phyloP scores from a whole-genome alignment of 2,888 invertebrate species.

The Drosophila prostipennis region DNA sequence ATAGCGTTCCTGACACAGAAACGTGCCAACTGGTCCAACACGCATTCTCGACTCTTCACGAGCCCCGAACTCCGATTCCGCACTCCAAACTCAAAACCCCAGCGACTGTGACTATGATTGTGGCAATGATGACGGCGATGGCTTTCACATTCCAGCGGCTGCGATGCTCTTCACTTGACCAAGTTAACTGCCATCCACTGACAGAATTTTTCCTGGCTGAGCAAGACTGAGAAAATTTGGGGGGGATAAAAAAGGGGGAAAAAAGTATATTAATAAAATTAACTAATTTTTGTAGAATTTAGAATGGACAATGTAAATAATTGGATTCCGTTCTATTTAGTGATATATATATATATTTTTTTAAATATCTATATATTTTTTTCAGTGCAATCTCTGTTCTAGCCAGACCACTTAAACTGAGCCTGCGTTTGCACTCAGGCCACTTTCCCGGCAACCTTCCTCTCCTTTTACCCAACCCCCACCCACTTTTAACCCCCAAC shows the following conservation, averaged over 20 bases:
- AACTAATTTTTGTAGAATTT: no score
- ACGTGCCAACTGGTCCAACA: slow-evolving; percentile 58
- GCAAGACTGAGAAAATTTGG: neutral
- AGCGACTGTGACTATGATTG: slow-evolving; percentile 35
- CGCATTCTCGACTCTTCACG: slow-evolving; percentile 40
- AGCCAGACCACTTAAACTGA: slow-evolving; percentile 65
- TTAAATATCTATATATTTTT: slow-evolving; percentile 21
- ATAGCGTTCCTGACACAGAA: slow-evolving; percentile 56
- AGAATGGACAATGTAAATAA: no score
- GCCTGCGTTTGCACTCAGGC: slow-evolving; percentile 46
- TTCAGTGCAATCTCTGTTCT: slow-evolving; percentile 19
- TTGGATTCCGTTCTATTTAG: no score
- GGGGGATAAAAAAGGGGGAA: no score
- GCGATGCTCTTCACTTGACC: slow-evolving; percentile 64
- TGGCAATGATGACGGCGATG: slow-evolving; percentile 47
- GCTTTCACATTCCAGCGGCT: slow-evolving; percentile 68
- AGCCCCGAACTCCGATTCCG: slow-evolving; percentile 6
- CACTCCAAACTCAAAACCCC: slow-evolving; percentile 15
- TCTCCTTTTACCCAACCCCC: slow-evolving; percentile 12
- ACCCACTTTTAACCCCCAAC: slow-evolving; percentile 10
- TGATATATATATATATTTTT: no score
- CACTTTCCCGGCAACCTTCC: slow-evolving; percentile 57
- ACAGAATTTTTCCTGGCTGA: slow-evolving; percentile 7
- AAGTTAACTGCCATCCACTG: slow-evolving; percentile 59
- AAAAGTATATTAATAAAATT: no score